Evolutionary conservation across 1,140 invertebrate species (phyloP).

Genomic region (Cylas formicarius): DNA sequence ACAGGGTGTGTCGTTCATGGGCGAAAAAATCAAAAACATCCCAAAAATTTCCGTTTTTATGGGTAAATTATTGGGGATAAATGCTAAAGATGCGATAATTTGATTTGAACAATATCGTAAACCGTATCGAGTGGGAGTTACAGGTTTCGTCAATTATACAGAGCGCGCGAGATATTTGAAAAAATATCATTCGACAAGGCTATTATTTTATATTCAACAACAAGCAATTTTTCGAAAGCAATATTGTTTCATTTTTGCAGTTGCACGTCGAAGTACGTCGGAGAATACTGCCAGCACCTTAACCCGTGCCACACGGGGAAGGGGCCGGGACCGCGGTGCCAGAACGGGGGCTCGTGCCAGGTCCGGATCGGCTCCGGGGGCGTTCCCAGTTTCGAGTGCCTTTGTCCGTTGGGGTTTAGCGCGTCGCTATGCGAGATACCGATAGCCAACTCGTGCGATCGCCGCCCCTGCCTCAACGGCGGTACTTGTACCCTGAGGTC

Average conservation of each 20-base stretch:
- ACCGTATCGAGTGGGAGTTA: too few species aligned
- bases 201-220: too few species aligned
- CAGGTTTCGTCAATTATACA: too few species aligned
- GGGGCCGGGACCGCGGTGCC: slow-evolving; percentile 65
- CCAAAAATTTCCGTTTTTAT: too few species aligned
- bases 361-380: slow-evolving; percentile 59
- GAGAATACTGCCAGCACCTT: slow-evolving; percentile 87
- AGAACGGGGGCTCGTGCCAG: slow-evolving; percentile 87
- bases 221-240: too few species aligned
- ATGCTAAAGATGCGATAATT: too few species aligned
- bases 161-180: too few species aligned
- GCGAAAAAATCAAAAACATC: too few species aligned
- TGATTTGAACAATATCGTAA: too few species aligned
- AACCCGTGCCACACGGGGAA: slow-evolving; percentile 84
- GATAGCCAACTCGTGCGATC: slow-evolving; percentile 84
- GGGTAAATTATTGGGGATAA: too few species aligned
- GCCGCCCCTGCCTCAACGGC: slow-evolving; percentile 76
- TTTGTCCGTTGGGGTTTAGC: slow-evolving; percentile 82
- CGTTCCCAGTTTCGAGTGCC: slow-evolving; percentile 74
- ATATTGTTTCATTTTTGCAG: slow-evolving; percentile 67
- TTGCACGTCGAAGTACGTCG: slow-evolving; percentile 83
- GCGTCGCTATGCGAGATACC: slow-evolving; percentile 89
- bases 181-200: too few species aligned
- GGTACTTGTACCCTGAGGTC: slow-evolving; percentile 74
- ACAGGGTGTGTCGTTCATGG: too few species aligned